phyloP scores from a whole-genome alignment of 2,888 invertebrate genomes.

The Branchellion lobata region DNA sequence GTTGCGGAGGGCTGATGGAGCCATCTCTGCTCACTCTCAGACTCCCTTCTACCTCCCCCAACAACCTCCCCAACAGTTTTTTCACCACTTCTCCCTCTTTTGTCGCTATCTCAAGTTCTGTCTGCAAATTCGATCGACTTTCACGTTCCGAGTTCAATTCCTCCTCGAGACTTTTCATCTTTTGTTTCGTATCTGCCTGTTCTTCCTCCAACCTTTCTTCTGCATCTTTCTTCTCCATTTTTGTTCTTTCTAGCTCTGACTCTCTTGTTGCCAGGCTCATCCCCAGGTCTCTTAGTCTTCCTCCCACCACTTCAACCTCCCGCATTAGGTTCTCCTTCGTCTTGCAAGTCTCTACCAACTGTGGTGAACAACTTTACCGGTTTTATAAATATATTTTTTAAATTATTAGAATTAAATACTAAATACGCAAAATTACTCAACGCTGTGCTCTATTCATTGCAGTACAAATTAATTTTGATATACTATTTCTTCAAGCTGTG shows the following conservation, averaged over 20 bases:
- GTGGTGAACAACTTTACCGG: too few species aligned
- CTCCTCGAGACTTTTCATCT: slow-evolving; percentile 79
- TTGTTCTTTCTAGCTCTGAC: background rate
- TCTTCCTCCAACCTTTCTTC: slow-evolving; percentile 28
- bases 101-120: slow-evolving; percentile 82
- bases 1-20: too few species aligned
- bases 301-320: slow-evolving; percentile 12
- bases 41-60: background rate
- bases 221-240: background rate
- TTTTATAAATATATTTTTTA: too few species aligned
- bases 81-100: slow-evolving; percentile 67
- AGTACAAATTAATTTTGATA: too few species aligned
- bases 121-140: slow-evolving; percentile 77
- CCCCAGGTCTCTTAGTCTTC: background rate
- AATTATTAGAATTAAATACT: too few species aligned
- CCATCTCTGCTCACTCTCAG: background rate
- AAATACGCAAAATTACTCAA: too few species aligned
- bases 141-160: slow-evolving; percentile 80
- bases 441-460: too few species aligned
- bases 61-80: background rate
- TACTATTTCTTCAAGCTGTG: too few species aligned
- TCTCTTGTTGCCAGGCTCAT: background rate
- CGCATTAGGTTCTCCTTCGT: background rate
- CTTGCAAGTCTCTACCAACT: background rate
- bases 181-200: slow-evolving; percentile 74